These are phyloP conservation scores for Bimastos eiseni DNA, from an alignment of 2,888 invertebrate genomes.

Conservation along the genomic window DNA sequence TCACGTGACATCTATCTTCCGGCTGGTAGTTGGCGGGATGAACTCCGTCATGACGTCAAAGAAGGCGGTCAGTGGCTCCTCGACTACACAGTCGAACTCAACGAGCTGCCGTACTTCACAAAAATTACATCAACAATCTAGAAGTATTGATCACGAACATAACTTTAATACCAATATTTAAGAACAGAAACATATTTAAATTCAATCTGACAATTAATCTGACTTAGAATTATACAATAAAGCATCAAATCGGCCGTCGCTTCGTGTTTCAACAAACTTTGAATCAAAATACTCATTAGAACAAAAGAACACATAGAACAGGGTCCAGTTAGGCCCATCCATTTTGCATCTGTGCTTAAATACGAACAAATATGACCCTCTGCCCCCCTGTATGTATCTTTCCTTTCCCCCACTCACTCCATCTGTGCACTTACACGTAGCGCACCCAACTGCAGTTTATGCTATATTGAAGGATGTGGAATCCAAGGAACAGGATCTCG, in stretches of 20 bases:
- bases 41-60: constrained; percentile 17
- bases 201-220: background rate
- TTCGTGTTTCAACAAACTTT: background rate
- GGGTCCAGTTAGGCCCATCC: no score
- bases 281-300: background rate
- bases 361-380: no score
- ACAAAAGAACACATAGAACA: background rate
- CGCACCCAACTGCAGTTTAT: no score
- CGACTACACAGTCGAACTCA: constrained; percentile 29
- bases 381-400: no score
- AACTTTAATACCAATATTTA: background rate
- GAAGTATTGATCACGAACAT: background rate
- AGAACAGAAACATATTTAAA: background rate
- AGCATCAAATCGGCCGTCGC: background rate
- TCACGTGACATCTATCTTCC: constrained; percentile 54
- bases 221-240: background rate
- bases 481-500: no score
- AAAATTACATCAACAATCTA: background rate
- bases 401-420: no score
- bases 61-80: constrained; percentile 32
- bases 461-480: no score
- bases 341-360: no score
- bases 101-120: constrained; percentile 34
- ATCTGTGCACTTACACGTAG: no score
- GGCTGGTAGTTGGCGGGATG: constrained; percentile 41